phyloP scores from a whole-genome alignment of 2,797 vertebrate species.

The Cynopterus sphinx region DNA sequence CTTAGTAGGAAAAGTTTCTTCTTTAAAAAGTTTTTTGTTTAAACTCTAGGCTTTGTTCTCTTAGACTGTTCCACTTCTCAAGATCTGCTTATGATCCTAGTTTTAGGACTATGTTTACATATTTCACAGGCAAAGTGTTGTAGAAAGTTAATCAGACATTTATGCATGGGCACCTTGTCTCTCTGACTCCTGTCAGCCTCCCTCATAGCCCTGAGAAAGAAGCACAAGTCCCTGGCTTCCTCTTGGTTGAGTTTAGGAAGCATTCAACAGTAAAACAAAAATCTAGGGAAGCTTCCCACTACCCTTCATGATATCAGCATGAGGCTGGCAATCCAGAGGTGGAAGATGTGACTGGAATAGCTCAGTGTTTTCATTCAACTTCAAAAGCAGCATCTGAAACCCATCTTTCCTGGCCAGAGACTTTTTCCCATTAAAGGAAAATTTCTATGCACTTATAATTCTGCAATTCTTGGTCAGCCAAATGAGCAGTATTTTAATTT shows the following conservation, averaged over 20 bases:
- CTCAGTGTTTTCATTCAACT: slow-evolving; percentile 46
- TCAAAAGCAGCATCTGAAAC: slow-evolving; percentile 31
- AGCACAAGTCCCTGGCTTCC: neutral
- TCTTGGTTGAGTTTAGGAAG: slow-evolving; percentile 45
- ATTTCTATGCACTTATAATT: slow-evolving; percentile 16
- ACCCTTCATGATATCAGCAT: slow-evolving; percentile 9
- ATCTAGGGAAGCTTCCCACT: slow-evolving; percentile 37
- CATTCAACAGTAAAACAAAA: slow-evolving; percentile 38
- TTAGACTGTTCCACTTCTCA: neutral
- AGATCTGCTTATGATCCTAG: neutral
- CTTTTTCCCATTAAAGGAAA: slow-evolving; percentile 54
- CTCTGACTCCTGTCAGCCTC: neutral
- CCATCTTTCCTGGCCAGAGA: slow-evolving; percentile 16
- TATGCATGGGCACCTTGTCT: neutral
- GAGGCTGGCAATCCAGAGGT: slow-evolving; percentile 15
- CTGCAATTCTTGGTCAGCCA: slow-evolving; percentile 61
- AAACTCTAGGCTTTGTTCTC: slow-evolving; percentile 21
- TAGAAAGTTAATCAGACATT: neutral
- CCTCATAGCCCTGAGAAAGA: neutral
- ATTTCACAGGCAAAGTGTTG: neutral
- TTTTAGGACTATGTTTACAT: neutral
- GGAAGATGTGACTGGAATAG: slow-evolving; percentile 22
- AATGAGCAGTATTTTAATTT: slow-evolving; percentile 77
- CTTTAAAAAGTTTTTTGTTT: neutral
- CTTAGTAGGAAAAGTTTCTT: slow-evolving; percentile 1